Percentiles rank a stretch among this genome's conserved stretches.
These are phyloP conservation scores for Antechinus stuartii DNA, from an alignment of 2,113 vertebrate genomes.

Conservation along the genomic window DNA sequence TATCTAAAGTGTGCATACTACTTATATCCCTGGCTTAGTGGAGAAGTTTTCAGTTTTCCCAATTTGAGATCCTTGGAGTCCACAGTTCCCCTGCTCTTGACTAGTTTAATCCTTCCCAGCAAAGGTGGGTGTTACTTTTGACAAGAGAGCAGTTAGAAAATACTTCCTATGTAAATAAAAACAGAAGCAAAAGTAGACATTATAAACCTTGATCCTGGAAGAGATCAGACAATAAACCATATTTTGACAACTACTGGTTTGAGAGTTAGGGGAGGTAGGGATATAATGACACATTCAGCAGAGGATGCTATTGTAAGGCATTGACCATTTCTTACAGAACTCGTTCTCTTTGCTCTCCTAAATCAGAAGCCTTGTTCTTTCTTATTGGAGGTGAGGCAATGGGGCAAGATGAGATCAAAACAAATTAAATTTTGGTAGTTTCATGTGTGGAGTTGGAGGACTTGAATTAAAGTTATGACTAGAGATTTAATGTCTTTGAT, in stretches of 20 bases:
- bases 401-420: not conserved
- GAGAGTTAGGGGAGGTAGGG: not conserved
- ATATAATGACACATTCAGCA: not conserved
- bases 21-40: constrained; percentile 5
- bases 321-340: not conserved
- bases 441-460: not conserved
- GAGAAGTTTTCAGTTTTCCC: constrained; percentile 18
- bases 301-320: not conserved
- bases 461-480: not conserved
- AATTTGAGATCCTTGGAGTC: not conserved
- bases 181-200: not conserved
- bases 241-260: not conserved
- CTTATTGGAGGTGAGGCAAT: not conserved
- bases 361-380: not conserved
- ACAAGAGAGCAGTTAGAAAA: not conserved
- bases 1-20: constrained; percentile 4
- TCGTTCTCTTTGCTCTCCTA: not conserved
- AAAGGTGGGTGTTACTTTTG: not conserved
- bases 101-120: not conserved
- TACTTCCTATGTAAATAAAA: not conserved
- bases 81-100: not conserved
- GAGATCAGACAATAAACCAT: not conserved
- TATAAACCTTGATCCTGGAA: not conserved
- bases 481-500: not conserved
- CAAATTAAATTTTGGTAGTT: not conserved